A percentile compares a stretch with the other conserved stretches of the same genome.
These are phyloP conservation scores for Microctonus brassicae DNA, from an alignment of 2,888 invertebrate genomes.

Conservation along the genomic window DNA sequence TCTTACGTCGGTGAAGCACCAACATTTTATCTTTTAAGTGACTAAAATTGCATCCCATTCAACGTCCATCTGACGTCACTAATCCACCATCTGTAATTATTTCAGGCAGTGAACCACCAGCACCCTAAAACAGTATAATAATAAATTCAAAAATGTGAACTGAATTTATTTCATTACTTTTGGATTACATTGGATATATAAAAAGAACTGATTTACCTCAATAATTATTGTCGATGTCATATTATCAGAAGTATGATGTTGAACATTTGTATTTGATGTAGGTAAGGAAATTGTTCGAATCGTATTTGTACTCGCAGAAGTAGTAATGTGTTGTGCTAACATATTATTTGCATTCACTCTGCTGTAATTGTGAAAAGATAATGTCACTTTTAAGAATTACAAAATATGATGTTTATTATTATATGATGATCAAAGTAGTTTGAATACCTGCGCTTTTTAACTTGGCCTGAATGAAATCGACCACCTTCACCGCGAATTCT, in stretches of 20 bases:
- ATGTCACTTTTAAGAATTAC: slow-evolving; percentile 13
- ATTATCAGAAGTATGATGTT: slow-evolving; percentile 59
- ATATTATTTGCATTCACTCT: slow-evolving; percentile 56
- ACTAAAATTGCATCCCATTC: slow-evolving; percentile 25
- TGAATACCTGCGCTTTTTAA: slow-evolving; percentile 65
- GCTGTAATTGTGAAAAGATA: slow-evolving; percentile 42
- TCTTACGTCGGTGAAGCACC: background rate
- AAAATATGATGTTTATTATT: background rate
- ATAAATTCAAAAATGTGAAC: slow-evolving; percentile 30
- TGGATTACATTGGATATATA: slow-evolving; percentile 16
- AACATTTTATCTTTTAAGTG: background rate
- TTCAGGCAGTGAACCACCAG: slow-evolving; percentile 53
- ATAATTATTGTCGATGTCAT: slow-evolving; percentile 60
- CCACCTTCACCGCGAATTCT: slow-evolving; percentile 97
- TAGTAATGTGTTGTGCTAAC: slow-evolving; percentile 59
- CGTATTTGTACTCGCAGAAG: slow-evolving; percentile 56
- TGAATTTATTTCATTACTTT: slow-evolving; percentile 30
- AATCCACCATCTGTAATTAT: slow-evolving; percentile 59
- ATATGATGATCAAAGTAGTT: background rate
- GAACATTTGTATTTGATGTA: slow-evolving; percentile 54
- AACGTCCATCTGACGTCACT: slow-evolving; percentile 53
- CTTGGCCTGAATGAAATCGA: slow-evolving; percentile 86
- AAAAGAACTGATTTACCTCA: slow-evolving; percentile 51
- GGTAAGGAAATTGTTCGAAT: slow-evolving; percentile 60
- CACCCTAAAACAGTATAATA: slow-evolving; percentile 51